Conservation (phyloP, 2,888 invertebrate genomes). For the Seira musarum region DNA sequence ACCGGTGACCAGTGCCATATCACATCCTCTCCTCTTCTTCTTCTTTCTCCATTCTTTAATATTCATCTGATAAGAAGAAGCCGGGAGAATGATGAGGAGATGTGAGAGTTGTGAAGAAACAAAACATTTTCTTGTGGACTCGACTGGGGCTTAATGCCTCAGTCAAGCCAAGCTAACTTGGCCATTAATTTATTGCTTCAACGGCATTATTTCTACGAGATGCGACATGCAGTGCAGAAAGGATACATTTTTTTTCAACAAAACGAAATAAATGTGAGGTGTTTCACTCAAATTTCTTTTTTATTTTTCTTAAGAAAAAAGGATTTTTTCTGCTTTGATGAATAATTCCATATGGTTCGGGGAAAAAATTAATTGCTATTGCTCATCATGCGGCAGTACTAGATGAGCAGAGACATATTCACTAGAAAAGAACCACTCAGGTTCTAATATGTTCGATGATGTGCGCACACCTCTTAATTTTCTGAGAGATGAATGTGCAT, state of each 20-base stretch:
- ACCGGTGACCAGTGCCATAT: slow-evolving; percentile 8
- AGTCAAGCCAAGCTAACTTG: not conserved
- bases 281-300: slow-evolving; percentile 21
- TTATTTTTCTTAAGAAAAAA: slow-evolving; percentile 32
- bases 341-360: slow-evolving; percentile 49
- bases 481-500: slow-evolving; percentile 45
- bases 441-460: slow-evolving; percentile 11
- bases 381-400: not conserved
- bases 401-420: slow-evolving; percentile 9
- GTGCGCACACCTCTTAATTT: slow-evolving; percentile 49
- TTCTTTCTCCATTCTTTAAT: too few species aligned
- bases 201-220: slow-evolving; percentile 30
- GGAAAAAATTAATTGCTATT: slow-evolving; percentile 46
- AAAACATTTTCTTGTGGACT: slow-evolving; percentile 1
- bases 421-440: not conserved
- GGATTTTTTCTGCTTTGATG: slow-evolving; percentile 20
- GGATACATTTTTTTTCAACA: not conserved
- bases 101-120: not conserved
- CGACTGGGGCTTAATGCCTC: not conserved
- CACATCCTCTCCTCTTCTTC: too few species aligned
- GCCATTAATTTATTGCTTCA: slow-evolving; percentile 59
- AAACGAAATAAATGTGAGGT: not conserved
- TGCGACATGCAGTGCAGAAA: slow-evolving; percentile 2
- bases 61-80: slow-evolving; percentile 15
- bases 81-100: slow-evolving; percentile 1